These are phyloP conservation scores for Tokudaia muenninki DNA, from an alignment of 2,797 vertebrate species.

Conservation along the genomic window DNA sequence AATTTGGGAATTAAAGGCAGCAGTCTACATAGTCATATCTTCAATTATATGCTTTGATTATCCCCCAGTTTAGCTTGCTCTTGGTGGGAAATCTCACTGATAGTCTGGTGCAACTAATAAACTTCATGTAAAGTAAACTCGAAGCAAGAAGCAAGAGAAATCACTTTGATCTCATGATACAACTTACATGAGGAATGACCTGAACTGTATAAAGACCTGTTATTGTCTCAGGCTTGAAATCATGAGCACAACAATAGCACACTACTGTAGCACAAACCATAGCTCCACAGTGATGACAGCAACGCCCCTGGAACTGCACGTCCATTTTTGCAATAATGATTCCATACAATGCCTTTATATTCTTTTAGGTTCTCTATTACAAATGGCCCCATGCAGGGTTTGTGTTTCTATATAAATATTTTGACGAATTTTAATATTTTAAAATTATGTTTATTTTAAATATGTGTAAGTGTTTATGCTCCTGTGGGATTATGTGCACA, in stretches of 20 bases:
- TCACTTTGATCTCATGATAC: background rate
- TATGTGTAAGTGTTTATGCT: background rate
- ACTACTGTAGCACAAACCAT: too few species aligned
- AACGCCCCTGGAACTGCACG: background rate
- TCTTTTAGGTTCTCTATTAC: background rate
- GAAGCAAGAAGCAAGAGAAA: background rate
- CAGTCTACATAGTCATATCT: background rate
- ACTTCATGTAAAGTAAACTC: background rate
- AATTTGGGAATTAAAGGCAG: too few species aligned
- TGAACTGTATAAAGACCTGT: too few species aligned
- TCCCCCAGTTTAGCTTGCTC: rapidly evolving
- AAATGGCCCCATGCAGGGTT: background rate
- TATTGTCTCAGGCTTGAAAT: background rate
- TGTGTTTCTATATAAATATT: background rate
- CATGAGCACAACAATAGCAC: background rate
- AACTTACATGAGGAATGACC: background rate
- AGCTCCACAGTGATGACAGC: background rate
- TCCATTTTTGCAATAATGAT: background rate
- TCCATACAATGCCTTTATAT: background rate
- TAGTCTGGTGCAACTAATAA: rapidly evolving
- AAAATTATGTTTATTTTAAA: background rate
- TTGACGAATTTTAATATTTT: background rate
- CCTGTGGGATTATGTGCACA: background rate
- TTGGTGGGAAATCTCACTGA: background rate
- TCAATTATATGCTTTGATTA: background rate